These are phyloP conservation scores for Drosophila lini DNA, from an alignment of 1,140 invertebrate genomes.

Conservation along the genomic window DNA sequence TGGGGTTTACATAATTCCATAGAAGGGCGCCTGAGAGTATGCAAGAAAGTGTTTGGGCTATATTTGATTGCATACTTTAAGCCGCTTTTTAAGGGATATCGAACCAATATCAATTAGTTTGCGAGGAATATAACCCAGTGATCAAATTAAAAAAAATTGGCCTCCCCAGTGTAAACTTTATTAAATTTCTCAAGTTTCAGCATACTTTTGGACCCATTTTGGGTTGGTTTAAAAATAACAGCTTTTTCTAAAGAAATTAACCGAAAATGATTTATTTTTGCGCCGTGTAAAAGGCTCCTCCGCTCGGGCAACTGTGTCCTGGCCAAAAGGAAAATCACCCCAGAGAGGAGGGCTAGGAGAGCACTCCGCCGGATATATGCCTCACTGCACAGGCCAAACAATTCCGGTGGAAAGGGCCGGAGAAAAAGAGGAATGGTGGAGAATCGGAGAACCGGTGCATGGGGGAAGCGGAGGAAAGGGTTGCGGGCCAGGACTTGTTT, in stretches of 20 bases:
- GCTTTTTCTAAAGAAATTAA: background rate
- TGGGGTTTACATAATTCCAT: background rate
- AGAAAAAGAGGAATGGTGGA: background rate
- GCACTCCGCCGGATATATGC: conserved; percentile 60
- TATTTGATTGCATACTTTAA: too few relatives aligned
- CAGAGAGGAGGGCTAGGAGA: conserved; percentile 15
- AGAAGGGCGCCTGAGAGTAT: background rate
- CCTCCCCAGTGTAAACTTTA: background rate
- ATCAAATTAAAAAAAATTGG: too few relatives aligned
- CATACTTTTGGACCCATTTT: background rate
- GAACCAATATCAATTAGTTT: background rate
- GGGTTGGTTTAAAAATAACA: background rate
- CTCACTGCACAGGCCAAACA: conserved; percentile 56
- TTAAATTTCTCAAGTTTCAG: too few relatives aligned
- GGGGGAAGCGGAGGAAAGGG: conserved; percentile 4
- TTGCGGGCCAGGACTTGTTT: conserved; percentile 27
- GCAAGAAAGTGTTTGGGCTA: too few relatives aligned
- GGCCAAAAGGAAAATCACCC: conserved; percentile 23
- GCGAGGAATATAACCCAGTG: background rate
- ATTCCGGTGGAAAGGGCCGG: background rate
- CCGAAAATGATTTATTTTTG: background rate
- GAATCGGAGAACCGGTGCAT: background rate
- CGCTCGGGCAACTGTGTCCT: conserved; percentile 5
- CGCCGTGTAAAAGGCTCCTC: conserved; percentile 15
- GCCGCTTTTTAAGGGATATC: too few relatives aligned